Evolutionary conservation across 2,888 invertebrate species (phyloP), one percentile per base, ranked within the genome.

Genomic region (Aphrophora alni): DNA sequence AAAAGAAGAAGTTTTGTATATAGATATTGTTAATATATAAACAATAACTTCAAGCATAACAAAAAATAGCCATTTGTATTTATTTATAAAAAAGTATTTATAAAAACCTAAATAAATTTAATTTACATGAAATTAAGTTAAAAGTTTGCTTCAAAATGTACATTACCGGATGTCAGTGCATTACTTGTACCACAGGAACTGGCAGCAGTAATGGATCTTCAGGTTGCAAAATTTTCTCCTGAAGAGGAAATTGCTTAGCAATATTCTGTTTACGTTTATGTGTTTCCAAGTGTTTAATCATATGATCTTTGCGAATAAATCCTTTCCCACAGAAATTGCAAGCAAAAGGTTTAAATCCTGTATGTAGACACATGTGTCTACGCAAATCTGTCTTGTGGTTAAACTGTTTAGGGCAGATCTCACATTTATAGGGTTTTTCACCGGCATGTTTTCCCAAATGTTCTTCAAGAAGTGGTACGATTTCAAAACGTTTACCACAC

Each of bases 351-450:
- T 95, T 96, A 86, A 93, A 92, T 75, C 95, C 95, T n/a, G 94
- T 94, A 88, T 97, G 97, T 85, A 95, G 91, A 88, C 95, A 96
- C 91, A 94, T 93, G 89, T 97, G 97, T 83, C 97, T 92, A 82
- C 95, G 91, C 86, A 97, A 90, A 88, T 97, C 97, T 78, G 96
- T 96, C 89, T 96, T 97, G 89, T 97, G 96, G 87, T 96, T 96
- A 89, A 97, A 97, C 86, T 95, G 94, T 88, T 97, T 97, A 24
- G 95, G 95, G 86, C 96, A 97, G 82, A 92, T 90, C 81, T 92
- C 92, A 89, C 97, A 97, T 89, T 96, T 95, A 89, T 95, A 95
- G 17, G 96, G 95, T 87, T 97, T 96, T 83, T 95, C 94, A 81
- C 94, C 93, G 21, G 93, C 92, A 88, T 96, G 96, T 87, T 95